Percentiles rank a stretch among this genome's conserved stretches.
phyloP scores from a whole-genome alignment of 2,113 vertebrate genomes.

The Menura novaehollandiae region DNA sequence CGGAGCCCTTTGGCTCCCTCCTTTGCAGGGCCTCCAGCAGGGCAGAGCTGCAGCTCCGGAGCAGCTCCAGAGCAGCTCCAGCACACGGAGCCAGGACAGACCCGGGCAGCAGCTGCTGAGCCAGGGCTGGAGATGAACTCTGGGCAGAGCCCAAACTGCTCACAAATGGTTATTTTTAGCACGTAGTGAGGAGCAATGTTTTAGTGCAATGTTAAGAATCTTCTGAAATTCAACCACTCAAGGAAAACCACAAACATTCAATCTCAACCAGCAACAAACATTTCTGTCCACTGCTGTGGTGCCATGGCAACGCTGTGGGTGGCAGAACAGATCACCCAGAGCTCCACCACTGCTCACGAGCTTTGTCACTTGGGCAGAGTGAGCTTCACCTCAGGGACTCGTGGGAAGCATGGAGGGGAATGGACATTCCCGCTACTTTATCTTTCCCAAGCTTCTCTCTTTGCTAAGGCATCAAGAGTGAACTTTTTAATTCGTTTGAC shows the following conservation, averaged over 20 bases:
- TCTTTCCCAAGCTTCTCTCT: neutral
- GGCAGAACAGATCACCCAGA: neutral
- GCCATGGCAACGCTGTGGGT: neutral
- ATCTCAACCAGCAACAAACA: neutral
- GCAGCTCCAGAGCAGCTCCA: neutral
- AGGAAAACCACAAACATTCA: neutral
- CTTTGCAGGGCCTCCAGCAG: neutral
- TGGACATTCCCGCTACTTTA: neutral
- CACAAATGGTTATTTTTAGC: neutral
- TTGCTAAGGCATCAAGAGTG: neutral
- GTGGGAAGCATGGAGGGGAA: accelerated
- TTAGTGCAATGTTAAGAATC: neutral
- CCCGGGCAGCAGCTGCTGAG: neutral
- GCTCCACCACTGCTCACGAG: neutral
- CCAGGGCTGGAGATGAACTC: neutral
- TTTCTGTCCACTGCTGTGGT: neutral
- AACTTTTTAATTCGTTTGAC: neutral
- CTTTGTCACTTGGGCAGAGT: neutral
- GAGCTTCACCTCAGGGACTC: neutral
- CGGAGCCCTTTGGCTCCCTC: neutral
- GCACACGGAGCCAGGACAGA: neutral
- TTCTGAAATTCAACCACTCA: neutral
- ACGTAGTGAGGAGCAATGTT: neutral
- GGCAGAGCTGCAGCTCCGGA: accelerated
- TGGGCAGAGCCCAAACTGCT: neutral